A percentile compares a stretch with the other conserved stretches of the same genome.
Conservation (phyloP, 2,113 vertebrate species). For the Microcebus lehilahytsara region DNA sequence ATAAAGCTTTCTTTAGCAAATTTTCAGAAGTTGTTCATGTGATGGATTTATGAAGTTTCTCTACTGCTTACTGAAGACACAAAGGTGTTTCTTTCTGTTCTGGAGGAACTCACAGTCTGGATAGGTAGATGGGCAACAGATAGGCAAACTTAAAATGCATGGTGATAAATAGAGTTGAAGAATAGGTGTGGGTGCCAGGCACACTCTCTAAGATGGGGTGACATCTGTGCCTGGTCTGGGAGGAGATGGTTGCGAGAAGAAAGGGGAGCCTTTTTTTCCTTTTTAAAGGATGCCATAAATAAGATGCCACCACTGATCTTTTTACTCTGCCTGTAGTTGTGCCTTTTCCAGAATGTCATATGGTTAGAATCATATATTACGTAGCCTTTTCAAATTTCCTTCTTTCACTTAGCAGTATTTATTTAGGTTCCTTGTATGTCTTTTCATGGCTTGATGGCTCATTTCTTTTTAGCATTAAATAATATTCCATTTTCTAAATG, state of each 20-base stretch:
- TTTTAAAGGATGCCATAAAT: neutral
- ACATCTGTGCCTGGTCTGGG: constrained; percentile 4
- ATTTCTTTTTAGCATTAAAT: neutral
- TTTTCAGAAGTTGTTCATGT: neutral
- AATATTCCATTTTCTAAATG: neutral
- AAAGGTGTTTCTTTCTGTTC: neutral
- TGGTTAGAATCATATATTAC: neutral
- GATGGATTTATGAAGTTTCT: neutral
- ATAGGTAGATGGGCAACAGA: neutral
- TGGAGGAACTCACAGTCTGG: neutral
- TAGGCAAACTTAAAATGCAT: neutral
- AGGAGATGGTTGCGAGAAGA: neutral
- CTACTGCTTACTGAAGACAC: neutral
- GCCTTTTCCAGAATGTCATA: neutral
- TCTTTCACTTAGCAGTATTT: neutral
- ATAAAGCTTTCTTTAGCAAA: neutral
- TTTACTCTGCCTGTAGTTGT: neutral
- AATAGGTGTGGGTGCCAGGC: neutral
- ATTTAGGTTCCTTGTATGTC: neutral
- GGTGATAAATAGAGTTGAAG: neutral
- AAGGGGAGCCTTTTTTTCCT: neutral
- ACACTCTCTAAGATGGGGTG: neutral
- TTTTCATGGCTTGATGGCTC: neutral
- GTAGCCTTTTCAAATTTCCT: neutral
- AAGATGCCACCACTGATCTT: neutral